phyloP scores from a whole-genome alignment of 2,113 vertebrate species.

The Periophthalmodon schlosseri region DNA sequence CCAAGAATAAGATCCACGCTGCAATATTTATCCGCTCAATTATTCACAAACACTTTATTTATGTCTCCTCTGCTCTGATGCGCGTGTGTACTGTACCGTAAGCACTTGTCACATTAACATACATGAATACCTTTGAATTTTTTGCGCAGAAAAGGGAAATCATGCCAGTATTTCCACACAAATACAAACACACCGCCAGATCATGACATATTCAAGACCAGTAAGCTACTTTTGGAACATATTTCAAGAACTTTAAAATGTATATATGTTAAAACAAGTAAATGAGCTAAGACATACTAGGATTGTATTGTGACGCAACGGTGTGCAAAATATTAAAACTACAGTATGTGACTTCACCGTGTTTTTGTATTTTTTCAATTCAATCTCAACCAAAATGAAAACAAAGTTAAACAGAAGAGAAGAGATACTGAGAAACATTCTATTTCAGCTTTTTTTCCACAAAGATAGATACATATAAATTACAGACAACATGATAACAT shows the following conservation, averaged over 20 bases:
- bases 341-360: too few relatives aligned
- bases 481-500: too few relatives aligned
- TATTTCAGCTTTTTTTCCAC: too few relatives aligned
- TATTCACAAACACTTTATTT: conserved; percentile 22
- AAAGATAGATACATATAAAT: too few relatives aligned
- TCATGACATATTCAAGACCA: not conserved
- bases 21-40: conserved; percentile 7
- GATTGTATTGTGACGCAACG: too few relatives aligned
- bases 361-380: too few relatives aligned
- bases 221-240: not conserved
- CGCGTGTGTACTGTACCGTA: not conserved
- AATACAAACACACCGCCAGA: not conserved
- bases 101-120: not conserved
- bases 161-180: not conserved
- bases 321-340: too few relatives aligned
- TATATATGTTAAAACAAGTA: too few relatives aligned
- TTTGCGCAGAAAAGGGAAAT: conserved; percentile 5
- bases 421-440: too few relatives aligned
- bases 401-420: too few relatives aligned
- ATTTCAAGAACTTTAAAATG: not conserved
- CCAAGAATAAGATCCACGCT: not conserved
- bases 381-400: too few relatives aligned
- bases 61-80: not conserved
- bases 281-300: too few relatives aligned
- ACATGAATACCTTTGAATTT: not conserved